Evolutionary conservation across 2,113 vertebrate genomes (phyloP).

Genomic region (Xenus cinereus): DNA sequence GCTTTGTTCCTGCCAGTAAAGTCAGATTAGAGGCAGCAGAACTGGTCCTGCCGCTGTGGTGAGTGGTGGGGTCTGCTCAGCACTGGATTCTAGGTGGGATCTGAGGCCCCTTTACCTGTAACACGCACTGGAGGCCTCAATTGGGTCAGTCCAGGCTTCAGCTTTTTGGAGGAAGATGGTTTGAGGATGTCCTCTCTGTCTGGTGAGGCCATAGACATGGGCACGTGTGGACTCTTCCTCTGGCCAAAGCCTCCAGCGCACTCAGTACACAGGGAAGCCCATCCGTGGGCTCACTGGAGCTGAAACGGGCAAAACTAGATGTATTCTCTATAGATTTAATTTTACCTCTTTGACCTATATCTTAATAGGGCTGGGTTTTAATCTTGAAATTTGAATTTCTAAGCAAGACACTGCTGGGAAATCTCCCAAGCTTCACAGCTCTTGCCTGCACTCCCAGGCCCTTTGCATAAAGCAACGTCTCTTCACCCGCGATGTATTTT

Average conservation of each 20-base stretch:
- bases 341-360: background rate
- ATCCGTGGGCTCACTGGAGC: background rate
- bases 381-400: background rate
- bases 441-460: background rate
- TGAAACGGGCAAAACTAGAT: background rate
- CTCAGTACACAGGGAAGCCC: background rate
- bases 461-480: background rate
- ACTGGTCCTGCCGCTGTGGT: background rate
- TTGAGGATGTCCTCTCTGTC: background rate
- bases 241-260: background rate
- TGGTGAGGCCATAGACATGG: fast-evolving
- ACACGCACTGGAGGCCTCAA: fast-evolving
- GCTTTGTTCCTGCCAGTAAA: background rate
- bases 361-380: background rate
- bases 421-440: background rate
- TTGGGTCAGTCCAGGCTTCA: background rate
- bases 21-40: fast-evolving
- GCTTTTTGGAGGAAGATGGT: background rate
- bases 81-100: background rate
- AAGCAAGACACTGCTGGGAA: background rate
- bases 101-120: background rate
- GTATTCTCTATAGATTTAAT: background rate
- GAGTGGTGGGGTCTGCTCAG: background rate
- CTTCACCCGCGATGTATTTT: background rate
- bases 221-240: background rate